Evolutionary conservation across 2,797 vertebrate genomes (phyloP), one percentile per base, ranked within the genome.

Genomic region (Myotis vivesi): DNA sequence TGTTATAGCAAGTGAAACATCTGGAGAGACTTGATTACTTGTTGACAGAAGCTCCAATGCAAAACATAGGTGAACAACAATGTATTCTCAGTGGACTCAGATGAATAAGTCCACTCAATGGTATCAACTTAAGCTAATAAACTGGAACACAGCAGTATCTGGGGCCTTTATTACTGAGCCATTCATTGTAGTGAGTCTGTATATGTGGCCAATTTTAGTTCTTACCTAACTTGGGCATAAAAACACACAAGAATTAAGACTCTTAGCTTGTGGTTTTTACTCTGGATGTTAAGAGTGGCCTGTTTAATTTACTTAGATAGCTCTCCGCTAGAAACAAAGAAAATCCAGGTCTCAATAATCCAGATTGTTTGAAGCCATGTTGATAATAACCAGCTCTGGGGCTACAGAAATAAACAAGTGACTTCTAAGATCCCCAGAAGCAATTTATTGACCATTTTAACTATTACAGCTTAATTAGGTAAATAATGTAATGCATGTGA

Each of bases 1-100:
- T 97, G 96, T 95, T 96, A 95, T 28, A 96, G 93, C 93, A 96
- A 97, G 87, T 81, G 92, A 96, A 97, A 97, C 95, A 97, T 96
- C 95, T 97, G 95, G 95, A 97, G 75, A 96, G 93, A 88, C 90
- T 95, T 95, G 96, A 97, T 97, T 96, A 93, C 94, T 97, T 97
- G 95, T 97, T 94, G 94, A 97, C 97, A 95, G 84, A 95, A 95
- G 96, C 91, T 96, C 90, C 91, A 92, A 76, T 69, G 82, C 77
- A 96, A 96, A 96, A 86, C 84, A 94, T 86, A 96, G 95, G 97
- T 97, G 92, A 95, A 93, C 1, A 38, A 86, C 89, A 92, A 95
- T 95, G 22, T 95, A 96, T 95, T 95, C 92, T 97, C 95, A 64
- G 49, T 86, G 90, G 91, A 77, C 76, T 94, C 72, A 51, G 28